phyloP scores from a whole-genome alignment of 2,113 vertebrate species.

The Caloenas nicobarica region DNA sequence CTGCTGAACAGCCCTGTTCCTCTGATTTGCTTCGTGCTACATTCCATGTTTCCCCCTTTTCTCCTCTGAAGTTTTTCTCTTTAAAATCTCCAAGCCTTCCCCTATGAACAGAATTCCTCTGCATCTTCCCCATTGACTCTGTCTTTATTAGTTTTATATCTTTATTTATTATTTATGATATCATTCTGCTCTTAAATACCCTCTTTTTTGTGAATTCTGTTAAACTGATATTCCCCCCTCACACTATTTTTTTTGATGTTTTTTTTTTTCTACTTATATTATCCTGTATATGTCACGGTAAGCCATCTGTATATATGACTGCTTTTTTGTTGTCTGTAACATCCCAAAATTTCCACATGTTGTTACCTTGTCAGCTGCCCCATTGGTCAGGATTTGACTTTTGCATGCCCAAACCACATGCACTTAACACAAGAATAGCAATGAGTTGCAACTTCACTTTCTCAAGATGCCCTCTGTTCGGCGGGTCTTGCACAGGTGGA shows the following conservation, averaged over 20 bases:
- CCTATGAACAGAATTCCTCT: not conserved
- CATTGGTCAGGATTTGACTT: not conserved
- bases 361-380: not conserved
- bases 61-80: not conserved
- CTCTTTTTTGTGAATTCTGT: not conserved
- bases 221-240: not conserved
- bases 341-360: not conserved
- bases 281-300: not conserved
- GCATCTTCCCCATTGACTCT: not conserved
- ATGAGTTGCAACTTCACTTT: not conserved
- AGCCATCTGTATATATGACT: not conserved
- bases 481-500: not conserved
- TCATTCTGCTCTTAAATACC: not conserved
- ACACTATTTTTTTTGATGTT: too few species aligned
- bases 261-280: not conserved
- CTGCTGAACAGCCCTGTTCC: not conserved
- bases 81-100: not conserved
- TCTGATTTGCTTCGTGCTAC: not conserved
- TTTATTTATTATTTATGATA: not conserved
- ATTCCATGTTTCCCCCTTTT: not conserved
- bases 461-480: not conserved
- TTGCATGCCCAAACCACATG: not conserved
- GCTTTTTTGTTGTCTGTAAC: not conserved
- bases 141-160: not conserved
- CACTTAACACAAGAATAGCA: not conserved